phyloP scores from a whole-genome alignment of 1,140 invertebrate species.

The Papilio aristodemus region DNA sequence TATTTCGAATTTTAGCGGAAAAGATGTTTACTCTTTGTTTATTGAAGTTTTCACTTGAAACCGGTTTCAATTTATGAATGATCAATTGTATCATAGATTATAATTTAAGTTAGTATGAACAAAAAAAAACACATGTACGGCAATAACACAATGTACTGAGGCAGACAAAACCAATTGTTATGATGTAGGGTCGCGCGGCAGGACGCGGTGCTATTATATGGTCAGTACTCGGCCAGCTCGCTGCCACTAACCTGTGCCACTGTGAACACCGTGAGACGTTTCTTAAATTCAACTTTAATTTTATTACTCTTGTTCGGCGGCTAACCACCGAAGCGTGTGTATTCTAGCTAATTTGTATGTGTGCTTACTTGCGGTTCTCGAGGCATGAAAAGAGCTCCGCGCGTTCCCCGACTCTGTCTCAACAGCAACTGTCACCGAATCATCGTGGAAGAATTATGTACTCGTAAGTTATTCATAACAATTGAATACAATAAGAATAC shows the following conservation, averaged over 20 bases:
- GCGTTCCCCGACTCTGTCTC: neutral
- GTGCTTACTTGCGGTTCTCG: constrained; percentile 8
- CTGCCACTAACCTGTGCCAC: constrained; percentile 41
- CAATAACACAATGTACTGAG: constrained; percentile 24
- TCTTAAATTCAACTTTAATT: constrained; percentile 33
- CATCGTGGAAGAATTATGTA: constrained; percentile 45
- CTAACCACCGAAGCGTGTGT: constrained; percentile 6
- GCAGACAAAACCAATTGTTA: constrained; percentile 36
- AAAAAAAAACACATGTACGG: constrained; percentile 4
- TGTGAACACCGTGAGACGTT: constrained; percentile 44
- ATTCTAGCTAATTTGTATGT: neutral
- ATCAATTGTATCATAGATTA: too few species aligned
- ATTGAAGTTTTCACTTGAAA: too few species aligned
- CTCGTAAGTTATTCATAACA: constrained; percentile 45
- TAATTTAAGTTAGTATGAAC: neutral
- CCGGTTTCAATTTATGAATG: too few species aligned
- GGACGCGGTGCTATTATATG: constrained; percentile 66
- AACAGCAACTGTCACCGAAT: constrained; percentile 28
- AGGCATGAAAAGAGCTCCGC: constrained; percentile 28
- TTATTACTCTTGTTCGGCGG: neutral
- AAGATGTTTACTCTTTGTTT: too few species aligned
- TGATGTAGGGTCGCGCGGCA: constrained; percentile 60
- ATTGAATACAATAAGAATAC: neutral
- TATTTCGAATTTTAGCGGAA: too few species aligned
- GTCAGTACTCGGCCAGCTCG: constrained; percentile 51